phyloP scores from a whole-genome alignment of 2,797 vertebrate genomes.

The Linurgus olivaceus region DNA sequence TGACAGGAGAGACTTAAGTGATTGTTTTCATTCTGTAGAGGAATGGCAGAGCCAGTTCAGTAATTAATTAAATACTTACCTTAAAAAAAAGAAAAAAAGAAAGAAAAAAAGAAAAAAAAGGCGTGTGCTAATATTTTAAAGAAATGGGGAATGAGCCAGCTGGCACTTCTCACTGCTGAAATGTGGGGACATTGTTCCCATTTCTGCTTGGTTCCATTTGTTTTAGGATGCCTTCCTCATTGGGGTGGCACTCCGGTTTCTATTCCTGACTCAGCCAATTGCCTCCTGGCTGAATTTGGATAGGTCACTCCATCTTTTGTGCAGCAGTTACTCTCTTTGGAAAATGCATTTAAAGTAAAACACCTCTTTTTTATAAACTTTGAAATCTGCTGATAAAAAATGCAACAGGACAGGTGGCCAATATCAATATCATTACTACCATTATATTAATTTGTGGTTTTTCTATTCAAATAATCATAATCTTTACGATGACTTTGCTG shows the following conservation, averaged over 20 bases:
- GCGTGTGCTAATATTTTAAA: neutral
- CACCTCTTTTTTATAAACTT: neutral
- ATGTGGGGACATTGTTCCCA: neutral
- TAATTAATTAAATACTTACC: neutral
- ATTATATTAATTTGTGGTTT: neutral
- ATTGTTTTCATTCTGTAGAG: constrained; percentile 33
- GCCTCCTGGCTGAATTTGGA: constrained; percentile 18
- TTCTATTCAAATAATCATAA: neutral
- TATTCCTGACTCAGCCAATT: constrained; percentile 11
- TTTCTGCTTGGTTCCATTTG: neutral
- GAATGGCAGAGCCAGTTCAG: neutral
- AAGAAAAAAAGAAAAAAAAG: too few species aligned
- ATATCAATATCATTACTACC: neutral
- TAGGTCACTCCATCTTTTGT: constrained; percentile 16
- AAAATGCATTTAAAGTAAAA: neutral
- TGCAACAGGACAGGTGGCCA: neutral
- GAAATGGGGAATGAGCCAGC: neutral
- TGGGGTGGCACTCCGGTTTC: neutral
- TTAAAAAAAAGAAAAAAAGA: neutral
- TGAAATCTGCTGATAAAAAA: neutral
- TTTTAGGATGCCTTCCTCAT: neutral
- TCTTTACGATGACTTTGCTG: neutral
- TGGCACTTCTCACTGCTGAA: neutral
- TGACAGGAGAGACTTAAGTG: constrained; percentile 27
- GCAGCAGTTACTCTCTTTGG: neutral